Conservation (phyloP, 2,113 vertebrate species). For the Malurus cyaneus region DNA sequence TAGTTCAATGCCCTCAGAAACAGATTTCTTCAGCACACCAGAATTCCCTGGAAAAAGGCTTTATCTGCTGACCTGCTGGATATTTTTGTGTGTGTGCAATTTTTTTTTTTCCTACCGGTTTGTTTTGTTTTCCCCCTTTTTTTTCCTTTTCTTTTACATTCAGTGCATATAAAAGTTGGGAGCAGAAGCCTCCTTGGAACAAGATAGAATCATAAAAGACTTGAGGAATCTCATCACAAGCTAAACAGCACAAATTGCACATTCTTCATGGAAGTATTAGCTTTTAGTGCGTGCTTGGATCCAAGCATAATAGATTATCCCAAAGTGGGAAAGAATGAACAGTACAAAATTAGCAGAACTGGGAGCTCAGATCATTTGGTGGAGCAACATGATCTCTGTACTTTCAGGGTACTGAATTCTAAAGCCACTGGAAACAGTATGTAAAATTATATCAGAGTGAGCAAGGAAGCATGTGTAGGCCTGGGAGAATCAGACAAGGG, state of each 20-base stretch:
- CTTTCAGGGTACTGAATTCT: constrained; percentile 56
- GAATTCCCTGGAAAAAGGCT: constrained; percentile 68
- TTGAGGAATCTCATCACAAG: constrained; percentile 78
- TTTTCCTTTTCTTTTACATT: background rate
- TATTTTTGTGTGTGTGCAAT: constrained; percentile 42
- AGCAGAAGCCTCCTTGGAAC: constrained; percentile 73
- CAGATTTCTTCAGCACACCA: constrained; percentile 56
- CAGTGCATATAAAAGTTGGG: constrained; percentile 65
- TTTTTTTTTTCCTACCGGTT: constrained; percentile 60
- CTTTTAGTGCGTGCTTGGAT: constrained; percentile 75
- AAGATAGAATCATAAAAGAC: constrained; percentile 74
- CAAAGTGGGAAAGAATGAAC: constrained; percentile 80
- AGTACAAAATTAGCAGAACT: constrained; percentile 77
- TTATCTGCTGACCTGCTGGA: constrained; percentile 64
- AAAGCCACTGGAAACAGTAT: constrained; percentile 57
- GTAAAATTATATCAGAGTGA: constrained; percentile 63
- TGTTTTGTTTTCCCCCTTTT: constrained; percentile 34
- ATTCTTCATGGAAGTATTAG: constrained; percentile 81
- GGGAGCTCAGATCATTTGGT: constrained; percentile 70
- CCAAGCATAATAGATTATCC: constrained; percentile 78
- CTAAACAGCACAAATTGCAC: constrained; percentile 79
- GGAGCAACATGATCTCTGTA: constrained; percentile 70
- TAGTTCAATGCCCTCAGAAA: constrained; percentile 65
- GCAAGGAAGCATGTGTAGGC: constrained; percentile 39
- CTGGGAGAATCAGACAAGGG: background rate